Evolutionary conservation across 2,888 invertebrate genomes (phyloP).

Genomic region (Meandrusa payeni): DNA sequence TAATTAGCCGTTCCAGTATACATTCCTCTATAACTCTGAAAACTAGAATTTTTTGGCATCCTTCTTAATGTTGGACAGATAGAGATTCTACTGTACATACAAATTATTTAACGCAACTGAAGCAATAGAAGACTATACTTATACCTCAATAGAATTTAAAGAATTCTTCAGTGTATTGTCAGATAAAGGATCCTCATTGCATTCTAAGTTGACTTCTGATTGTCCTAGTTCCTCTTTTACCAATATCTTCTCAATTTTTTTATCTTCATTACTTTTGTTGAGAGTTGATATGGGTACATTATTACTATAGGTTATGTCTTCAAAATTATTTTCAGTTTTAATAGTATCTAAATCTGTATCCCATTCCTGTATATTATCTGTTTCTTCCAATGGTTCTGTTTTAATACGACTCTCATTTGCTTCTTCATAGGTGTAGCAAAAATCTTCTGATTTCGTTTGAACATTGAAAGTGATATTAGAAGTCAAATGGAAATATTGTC

Average conservation of each 20-base stretch:
- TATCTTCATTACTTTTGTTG: slow-evolving; percentile 46
- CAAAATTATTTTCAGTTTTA: slow-evolving; percentile 46
- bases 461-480: slow-evolving; percentile 33
- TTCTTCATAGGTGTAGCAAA: slow-evolving; percentile 22
- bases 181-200: slow-evolving; percentile 17
- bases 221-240: slow-evolving; percentile 34
- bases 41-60: too few species aligned
- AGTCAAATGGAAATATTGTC: slow-evolving; percentile 36
- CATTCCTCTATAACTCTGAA: too few species aligned
- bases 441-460: slow-evolving; percentile 25
- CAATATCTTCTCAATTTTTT: slow-evolving; percentile 36
- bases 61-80: too few species aligned
- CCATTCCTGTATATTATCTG: slow-evolving; percentile 22
- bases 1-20: too few species aligned
- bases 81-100: too few species aligned
- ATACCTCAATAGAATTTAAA: slow-evolving; percentile 10
- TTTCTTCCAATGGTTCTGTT: slow-evolving; percentile 35
- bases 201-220: too few species aligned
- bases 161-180: slow-evolving; percentile 3
- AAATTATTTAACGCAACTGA: too few species aligned
- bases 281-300: slow-evolving; percentile 58
- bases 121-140: neutral
- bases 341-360: slow-evolving; percentile 34
- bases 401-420: slow-evolving; percentile 33
- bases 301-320: slow-evolving; percentile 42